Conservation (phyloP, 1,140 invertebrate genomes). For the Bombus vancouverensis region DNA sequence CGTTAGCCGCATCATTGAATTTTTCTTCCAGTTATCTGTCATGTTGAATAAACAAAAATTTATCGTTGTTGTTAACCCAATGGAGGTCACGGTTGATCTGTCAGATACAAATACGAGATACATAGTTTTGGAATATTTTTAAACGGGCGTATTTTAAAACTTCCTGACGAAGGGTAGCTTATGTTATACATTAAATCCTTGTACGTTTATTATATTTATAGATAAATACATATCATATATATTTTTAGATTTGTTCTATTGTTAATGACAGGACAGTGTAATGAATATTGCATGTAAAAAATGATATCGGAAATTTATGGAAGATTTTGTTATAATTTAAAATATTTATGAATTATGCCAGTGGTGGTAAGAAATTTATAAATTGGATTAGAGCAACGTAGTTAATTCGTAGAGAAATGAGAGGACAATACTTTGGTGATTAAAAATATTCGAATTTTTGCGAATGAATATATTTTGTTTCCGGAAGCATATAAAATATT, state of each 20-base stretch:
- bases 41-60: slow-evolving; percentile 2
- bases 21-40: neutral
- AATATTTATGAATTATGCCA: no score
- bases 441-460: neutral
- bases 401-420: neutral
- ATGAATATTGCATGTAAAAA: neutral
- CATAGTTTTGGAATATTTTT: neutral
- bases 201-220: no score
- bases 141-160: neutral
- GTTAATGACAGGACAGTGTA: neutral
- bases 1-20: neutral
- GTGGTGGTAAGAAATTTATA: no score
- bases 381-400: no score
- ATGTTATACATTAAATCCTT: no score
- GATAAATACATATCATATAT: neutral
- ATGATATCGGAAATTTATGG: neutral
- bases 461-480: no score
- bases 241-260: neutral
- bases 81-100: neutral
- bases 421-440: no score
- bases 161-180: no score
- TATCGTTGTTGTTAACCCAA: neutral
- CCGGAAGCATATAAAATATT: no score
- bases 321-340: no score
- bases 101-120: neutral